These are phyloP conservation scores for Operophtera brumata DNA, from an alignment of 2,888 invertebrate species.

Conservation along the genomic window DNA sequence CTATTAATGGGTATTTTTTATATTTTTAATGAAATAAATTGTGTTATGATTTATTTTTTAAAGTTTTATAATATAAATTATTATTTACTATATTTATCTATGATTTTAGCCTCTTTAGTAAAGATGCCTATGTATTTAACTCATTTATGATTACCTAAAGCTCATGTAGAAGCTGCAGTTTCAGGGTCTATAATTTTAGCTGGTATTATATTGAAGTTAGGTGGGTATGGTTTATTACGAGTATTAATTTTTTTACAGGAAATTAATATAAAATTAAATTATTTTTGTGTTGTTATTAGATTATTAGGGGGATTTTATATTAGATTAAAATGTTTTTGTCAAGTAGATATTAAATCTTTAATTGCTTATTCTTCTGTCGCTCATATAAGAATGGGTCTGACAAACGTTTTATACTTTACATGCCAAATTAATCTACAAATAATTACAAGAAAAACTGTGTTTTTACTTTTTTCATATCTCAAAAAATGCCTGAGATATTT, in stretches of 20 bases:
- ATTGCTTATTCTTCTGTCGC: constrained; percentile 88
- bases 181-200: constrained; percentile 88
- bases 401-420: too few relatives aligned
- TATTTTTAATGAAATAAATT: constrained; percentile 63
- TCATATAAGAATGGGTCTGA: constrained; percentile 85
- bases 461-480: too few relatives aligned
- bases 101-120: constrained; percentile 84
- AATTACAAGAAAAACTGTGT: too few relatives aligned
- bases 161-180: constrained; percentile 88
- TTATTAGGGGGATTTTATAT: constrained; percentile 81
- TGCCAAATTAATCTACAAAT: too few relatives aligned
- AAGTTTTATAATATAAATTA: constrained; percentile 63
- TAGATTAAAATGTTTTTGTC: constrained; percentile 84
- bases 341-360: constrained; percentile 85
- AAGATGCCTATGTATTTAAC: constrained; percentile 86
- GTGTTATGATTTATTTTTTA: constrained; percentile 78
- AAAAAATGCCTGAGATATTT: too few relatives aligned
- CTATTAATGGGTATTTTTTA: constrained; percentile 81
- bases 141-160: constrained; percentile 87
- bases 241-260: constrained; percentile 70
- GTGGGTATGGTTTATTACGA: constrained; percentile 85
- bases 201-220: constrained; percentile 86
- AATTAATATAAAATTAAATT: constrained; percentile 72
- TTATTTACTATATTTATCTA: constrained; percentile 76
- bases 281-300: constrained; percentile 76